Evolutionary conservation across 2,113 vertebrate species (phyloP), one percentile per base, ranked within the genome.

Genomic region (Seriola dumerili): DNA sequence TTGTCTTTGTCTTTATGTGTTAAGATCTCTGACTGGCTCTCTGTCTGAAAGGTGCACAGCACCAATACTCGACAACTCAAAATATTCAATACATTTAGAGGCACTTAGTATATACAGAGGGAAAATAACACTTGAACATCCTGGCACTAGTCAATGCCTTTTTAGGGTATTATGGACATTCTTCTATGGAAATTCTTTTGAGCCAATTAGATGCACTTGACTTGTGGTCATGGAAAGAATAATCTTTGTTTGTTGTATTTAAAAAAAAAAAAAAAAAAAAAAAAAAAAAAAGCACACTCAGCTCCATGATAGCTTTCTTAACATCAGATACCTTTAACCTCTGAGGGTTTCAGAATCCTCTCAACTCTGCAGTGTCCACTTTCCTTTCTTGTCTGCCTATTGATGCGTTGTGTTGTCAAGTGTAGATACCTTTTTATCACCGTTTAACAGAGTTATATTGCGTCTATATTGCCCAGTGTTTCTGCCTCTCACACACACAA

Each of bases 361-460:
- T 61, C 67, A 46, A 48, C 14, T 50, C 44, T 55, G 5, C 64
- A 36, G 8, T 13, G 38, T 78, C 38, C 29, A 38, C 72, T 75
- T 70, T 72, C 42, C 54, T 13, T 58, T 46, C 38, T 63, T 2
- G 4, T 76, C 63, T 75, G 23, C 40, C 29, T 65, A 58, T 64
- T 55, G 68, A 78, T 12, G 44, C 71, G 78, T 82, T 69, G 50
- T 77, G 54, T 48, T 82, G 74, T 84, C 59, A 62, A 36, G 61
- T 48, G 80, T 36, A 80, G 57, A 78, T 52, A n/a, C 55, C 48
- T 76, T 66, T 89, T 76, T 42, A 87, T 85, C 78, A 55, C 75
- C 29, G 54, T 76, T 71, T 69, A 90, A 85, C 80, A 73, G 55
- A 85, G 61, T 82, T 80, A 76, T 69, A 73, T 57, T 64, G 34